Percentiles rank a stretch among this genome's conserved stretches.
These are phyloP conservation scores for Lindbergichthys nudifrons DNA, from an alignment of 2,797 vertebrate genomes.

Conservation along the genomic window DNA sequence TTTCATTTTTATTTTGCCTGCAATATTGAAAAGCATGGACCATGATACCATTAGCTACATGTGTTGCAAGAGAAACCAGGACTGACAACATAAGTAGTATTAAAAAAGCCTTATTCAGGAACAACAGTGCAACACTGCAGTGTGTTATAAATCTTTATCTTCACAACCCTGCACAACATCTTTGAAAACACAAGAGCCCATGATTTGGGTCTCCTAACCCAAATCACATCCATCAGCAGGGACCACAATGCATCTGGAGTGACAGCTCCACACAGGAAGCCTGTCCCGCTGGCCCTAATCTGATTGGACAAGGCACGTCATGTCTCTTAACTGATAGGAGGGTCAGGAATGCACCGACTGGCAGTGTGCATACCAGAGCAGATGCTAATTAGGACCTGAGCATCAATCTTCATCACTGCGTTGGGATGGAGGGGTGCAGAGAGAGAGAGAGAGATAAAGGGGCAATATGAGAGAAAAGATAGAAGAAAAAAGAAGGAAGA, in stretches of 20 bases:
- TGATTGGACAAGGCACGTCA: slow-evolving; percentile 80
- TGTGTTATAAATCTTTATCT: slow-evolving; percentile 3
- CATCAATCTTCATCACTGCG: slow-evolving; percentile 76
- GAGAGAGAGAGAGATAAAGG: not conserved
- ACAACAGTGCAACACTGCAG: not conserved
- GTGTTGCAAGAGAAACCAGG: not conserved
- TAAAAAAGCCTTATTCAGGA: not conserved
- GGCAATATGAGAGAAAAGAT: not conserved
- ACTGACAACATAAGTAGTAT: not conserved
- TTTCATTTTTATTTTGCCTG: not conserved
- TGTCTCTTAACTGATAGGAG: slow-evolving; percentile 76
- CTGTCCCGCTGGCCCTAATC: slow-evolving; percentile 72
- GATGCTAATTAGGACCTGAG: slow-evolving; percentile 79
- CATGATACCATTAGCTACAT: too few species aligned
- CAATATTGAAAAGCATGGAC: too few species aligned
- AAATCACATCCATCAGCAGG: slow-evolving; percentile 56
- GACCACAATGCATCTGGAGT: slow-evolving; percentile 58
- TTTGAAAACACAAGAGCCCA: not conserved
- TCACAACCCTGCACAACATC: not conserved
- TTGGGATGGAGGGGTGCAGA: slow-evolving; percentile 16
- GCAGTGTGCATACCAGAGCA: slow-evolving; percentile 75
- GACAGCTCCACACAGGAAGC: slow-evolving; percentile 78
- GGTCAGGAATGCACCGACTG: slow-evolving; percentile 64
- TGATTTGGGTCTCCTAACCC: slow-evolving; percentile 33
- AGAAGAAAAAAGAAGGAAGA: not conserved